Evolutionary conservation across 2,888 invertebrate species (phyloP).

Genomic region (Synanthedon formicaeformis): DNA sequence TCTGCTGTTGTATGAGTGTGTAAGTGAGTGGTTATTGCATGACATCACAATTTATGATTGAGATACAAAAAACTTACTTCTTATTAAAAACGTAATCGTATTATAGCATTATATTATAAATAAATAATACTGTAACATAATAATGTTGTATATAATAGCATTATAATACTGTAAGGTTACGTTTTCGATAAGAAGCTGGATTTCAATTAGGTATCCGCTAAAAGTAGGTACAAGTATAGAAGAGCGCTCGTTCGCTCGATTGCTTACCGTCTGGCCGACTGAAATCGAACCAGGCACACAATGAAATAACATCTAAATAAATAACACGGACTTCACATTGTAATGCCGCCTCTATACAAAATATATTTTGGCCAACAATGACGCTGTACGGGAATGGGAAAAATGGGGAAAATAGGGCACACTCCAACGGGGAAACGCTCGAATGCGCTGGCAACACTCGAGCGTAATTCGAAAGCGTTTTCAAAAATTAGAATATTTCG

Average conservation of each 20-base stretch:
- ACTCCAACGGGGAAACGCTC: conserved; percentile 41
- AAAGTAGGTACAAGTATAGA: too few relatives aligned
- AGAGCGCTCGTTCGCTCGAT: conserved; percentile 23
- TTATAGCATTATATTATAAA: too few relatives aligned
- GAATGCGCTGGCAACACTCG: conserved; percentile 35
- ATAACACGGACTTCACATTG: conserved; percentile 58
- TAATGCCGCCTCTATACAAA: conserved; percentile 50
- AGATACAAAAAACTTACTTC: too few relatives aligned
- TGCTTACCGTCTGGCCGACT: conserved; percentile 43
- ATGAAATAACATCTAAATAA: conserved; percentile 60
- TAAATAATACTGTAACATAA: too few relatives aligned
- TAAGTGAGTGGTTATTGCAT: too few relatives aligned
- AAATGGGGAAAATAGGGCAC: conserved; percentile 46
- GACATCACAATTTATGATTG: too few relatives aligned
- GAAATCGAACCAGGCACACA: conserved; percentile 36
- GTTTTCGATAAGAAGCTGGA: too few relatives aligned
- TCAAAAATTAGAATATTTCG: conserved; percentile 28
- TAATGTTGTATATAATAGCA: too few relatives aligned
- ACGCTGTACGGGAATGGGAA: conserved; percentile 15
- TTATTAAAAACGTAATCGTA: too few relatives aligned
- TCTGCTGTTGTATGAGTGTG: too few relatives aligned
- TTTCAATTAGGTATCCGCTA: too few relatives aligned
- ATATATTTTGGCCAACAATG: conserved; percentile 55
- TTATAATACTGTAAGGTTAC: too few relatives aligned
- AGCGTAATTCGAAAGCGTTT: conserved; percentile 32